Conservation (phyloP, 2,888 invertebrate species). For the Toxonevra muliebris region DNA sequence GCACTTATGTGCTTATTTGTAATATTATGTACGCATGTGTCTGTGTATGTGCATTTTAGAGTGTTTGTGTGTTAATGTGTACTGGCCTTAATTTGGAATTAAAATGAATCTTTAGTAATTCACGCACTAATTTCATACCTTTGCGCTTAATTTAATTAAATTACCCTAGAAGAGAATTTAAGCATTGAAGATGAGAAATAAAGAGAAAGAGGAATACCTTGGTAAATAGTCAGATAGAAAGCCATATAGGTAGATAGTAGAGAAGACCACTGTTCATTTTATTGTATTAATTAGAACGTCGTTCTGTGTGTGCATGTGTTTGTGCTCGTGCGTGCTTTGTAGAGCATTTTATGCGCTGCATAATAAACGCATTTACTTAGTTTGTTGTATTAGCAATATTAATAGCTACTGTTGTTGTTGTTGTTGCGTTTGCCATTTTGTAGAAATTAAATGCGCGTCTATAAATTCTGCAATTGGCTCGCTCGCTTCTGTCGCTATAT, state of each 20-base stretch:
- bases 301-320: background rate
- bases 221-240: no score
- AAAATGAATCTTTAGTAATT: constrained; percentile 36
- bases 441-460: background rate
- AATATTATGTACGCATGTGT: background rate
- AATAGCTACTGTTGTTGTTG: background rate
- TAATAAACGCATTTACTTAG: constrained; percentile 2
- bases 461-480: background rate
- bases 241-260: no score
- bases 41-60: background rate
- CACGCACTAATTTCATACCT: constrained; percentile 35
- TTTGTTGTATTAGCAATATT: background rate
- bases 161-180: constrained; percentile 8
- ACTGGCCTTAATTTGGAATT: constrained; percentile 27
- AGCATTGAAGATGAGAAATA: no score
- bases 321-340: background rate
- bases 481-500: no score
- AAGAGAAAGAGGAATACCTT: no score
- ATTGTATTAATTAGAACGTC: no score
- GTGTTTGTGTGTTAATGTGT: constrained; percentile 9
- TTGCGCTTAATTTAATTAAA: constrained; percentile 40
- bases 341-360: background rate
- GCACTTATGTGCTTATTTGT: background rate
- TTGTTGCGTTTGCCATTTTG: background rate
- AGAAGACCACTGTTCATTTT: background rate